A percentile compares a stretch with the other conserved stretches of the same genome.
Conservation (phyloP, 2,888 invertebrate genomes). For the Erebia aethiops region DNA sequence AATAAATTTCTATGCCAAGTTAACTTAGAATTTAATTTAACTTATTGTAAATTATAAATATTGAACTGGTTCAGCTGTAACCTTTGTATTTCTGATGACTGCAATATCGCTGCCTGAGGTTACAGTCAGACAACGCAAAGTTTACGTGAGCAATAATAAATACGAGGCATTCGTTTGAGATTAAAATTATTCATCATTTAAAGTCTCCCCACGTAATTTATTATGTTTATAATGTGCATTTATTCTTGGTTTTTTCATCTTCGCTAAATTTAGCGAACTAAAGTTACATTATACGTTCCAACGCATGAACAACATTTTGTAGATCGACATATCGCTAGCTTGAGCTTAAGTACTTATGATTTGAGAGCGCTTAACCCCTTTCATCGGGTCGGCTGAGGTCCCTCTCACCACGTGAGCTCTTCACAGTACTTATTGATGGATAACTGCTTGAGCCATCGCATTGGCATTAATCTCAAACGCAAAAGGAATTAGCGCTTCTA, state of each 20-base stretch:
- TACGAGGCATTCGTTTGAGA: slow-evolving; percentile 40
- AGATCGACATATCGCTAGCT: neutral
- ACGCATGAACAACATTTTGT: neutral
- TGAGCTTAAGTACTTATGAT: slow-evolving; percentile 15
- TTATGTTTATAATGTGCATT: too few species aligned
- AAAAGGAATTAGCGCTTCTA: neutral
- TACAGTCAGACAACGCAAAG: slow-evolving; percentile 10
- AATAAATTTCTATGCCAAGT: too few species aligned
- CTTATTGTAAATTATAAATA: slow-evolving; percentile 1
- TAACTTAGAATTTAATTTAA: too few species aligned
- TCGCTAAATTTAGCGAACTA: too few species aligned
- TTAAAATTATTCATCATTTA: neutral
- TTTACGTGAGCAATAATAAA: slow-evolving; percentile 42
- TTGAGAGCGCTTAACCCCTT: slow-evolving; percentile 68
- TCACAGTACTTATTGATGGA: slow-evolving; percentile 58
- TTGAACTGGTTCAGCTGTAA: neutral
- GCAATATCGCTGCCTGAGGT: slow-evolving; percentile 25
- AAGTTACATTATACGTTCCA: too few species aligned
- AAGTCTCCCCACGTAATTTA: too few species aligned
- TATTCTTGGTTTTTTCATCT: too few species aligned
- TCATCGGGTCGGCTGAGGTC: slow-evolving; percentile 53
- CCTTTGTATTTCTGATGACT: slow-evolving; percentile 30
- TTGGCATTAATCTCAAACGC: neutral
- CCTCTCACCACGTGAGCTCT: slow-evolving; percentile 63
- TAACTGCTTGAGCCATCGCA: slow-evolving; percentile 53